phyloP scores from a whole-genome alignment of 2,797 vertebrate species.

The Myotis planiceps region DNA sequence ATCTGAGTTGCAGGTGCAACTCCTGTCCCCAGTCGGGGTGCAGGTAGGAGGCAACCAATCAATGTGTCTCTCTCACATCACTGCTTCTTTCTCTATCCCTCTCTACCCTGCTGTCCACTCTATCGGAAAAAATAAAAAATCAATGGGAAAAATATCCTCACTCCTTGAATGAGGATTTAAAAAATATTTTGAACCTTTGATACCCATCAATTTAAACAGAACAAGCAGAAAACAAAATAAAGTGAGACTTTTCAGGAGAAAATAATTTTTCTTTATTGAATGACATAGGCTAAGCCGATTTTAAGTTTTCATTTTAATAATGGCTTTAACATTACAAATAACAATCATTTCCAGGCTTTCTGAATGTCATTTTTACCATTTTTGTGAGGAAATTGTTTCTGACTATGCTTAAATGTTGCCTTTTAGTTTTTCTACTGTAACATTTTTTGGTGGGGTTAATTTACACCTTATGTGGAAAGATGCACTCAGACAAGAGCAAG shows the following conservation, averaged over 20 bases:
- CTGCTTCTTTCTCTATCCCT: too few relatives aligned
- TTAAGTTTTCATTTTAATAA: constrained; percentile 30
- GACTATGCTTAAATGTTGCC: background rate
- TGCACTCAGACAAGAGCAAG: background rate
- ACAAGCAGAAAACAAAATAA: background rate
- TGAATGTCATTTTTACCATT: constrained; percentile 22
- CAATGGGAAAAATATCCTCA: too few relatives aligned
- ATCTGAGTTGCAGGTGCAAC: too few relatives aligned
- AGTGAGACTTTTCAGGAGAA: background rate
- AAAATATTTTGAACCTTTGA: background rate
- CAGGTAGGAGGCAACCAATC: too few relatives aligned
- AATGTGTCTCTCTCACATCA: too few relatives aligned
- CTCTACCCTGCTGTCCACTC: too few relatives aligned
- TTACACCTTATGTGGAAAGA: background rate
- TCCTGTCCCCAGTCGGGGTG: too few relatives aligned
- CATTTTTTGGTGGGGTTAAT: background rate
- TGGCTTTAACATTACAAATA: constrained; percentile 9
- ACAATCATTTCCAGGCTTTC: background rate
- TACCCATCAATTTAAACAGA: background rate
- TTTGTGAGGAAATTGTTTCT: constrained; percentile 33
- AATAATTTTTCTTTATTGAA: constrained; percentile 13
- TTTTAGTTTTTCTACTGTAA: background rate
- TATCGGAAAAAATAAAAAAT: too few relatives aligned
- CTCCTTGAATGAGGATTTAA: too few relatives aligned
- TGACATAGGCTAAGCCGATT: background rate